phyloP scores from a whole-genome alignment of 2,888 invertebrate species.

The Dilophus febrilis region DNA sequence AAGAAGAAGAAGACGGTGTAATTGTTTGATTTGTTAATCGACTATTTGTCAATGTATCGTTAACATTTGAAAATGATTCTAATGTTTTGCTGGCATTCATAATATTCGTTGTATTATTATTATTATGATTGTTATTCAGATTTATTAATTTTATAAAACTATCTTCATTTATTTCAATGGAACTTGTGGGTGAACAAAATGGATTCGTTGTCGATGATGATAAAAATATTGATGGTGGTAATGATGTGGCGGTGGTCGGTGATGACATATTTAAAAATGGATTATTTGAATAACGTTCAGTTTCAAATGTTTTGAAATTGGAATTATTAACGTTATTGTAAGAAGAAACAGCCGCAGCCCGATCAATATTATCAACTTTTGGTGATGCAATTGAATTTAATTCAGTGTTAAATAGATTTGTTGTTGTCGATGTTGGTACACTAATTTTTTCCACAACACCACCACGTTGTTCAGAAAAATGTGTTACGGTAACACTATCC shows the following conservation, averaged over 20 bases:
- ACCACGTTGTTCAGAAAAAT: slow-evolving; percentile 29
- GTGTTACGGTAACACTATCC: slow-evolving; percentile 39
- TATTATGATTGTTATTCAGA: not conserved
- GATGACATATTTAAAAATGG: slow-evolving; percentile 9
- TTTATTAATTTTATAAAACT: not conserved
- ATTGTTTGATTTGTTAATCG: not conserved
- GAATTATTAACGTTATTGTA: too few species aligned
- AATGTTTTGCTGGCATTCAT: too few species aligned
- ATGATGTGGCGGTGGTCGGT: not conserved
- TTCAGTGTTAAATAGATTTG: slow-evolving; percentile 8
- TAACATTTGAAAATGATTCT: too few species aligned
- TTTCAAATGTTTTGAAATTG: not conserved
- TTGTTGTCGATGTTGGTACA: slow-evolving; percentile 13
- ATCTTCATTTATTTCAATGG: not conserved
- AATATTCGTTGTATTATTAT: too few species aligned
- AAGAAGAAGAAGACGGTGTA: too few species aligned
- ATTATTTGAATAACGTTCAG: slow-evolving; percentile 3
- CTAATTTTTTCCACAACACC: slow-evolving; percentile 22
- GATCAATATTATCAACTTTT: slow-evolving; percentile 4
- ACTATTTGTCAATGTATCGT: too few species aligned
- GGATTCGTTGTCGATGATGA: slow-evolving; percentile 2
- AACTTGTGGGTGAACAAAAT: slow-evolving; percentile 1
- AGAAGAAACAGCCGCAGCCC: not conserved
- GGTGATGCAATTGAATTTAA: slow-evolving; percentile 3
- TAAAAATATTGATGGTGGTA: too few species aligned